Conservation (phyloP, 2,797 vertebrate species). For the Prunella strophiata region DNA sequence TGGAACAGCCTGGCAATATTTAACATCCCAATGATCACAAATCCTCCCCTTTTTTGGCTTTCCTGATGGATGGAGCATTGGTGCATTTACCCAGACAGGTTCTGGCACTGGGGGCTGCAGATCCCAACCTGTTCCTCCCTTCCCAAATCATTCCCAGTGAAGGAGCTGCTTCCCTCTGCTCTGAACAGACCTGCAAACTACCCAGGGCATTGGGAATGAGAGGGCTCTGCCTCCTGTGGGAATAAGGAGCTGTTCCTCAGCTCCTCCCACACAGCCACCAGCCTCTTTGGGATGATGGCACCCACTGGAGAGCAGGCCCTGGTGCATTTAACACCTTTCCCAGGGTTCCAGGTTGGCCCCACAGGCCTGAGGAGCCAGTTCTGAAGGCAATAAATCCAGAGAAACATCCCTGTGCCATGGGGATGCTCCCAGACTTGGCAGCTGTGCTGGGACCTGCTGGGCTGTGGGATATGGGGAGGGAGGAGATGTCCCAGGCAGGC, state of each 20-base stretch:
- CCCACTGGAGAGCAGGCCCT: neutral
- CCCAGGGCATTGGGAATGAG: rapidly evolving
- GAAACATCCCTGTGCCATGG: neutral
- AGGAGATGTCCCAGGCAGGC: neutral
- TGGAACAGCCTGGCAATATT: neutral
- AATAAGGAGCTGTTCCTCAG: rapidly evolving
- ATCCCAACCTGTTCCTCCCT: neutral
- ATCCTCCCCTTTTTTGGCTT: neutral
- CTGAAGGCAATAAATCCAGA: neutral
- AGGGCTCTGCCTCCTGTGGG: neutral
- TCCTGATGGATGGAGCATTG: rapidly evolving
- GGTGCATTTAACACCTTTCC: neutral
- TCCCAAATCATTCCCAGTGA: neutral
- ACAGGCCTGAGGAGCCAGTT: neutral
- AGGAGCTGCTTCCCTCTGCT: neutral
- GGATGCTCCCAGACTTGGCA: neutral
- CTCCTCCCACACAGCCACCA: neutral
- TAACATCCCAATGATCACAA: neutral
- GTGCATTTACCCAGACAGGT: neutral
- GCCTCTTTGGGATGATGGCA: neutral
- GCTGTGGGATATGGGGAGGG: rapidly evolving
- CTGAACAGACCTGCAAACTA: neutral
- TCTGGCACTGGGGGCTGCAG: neutral
- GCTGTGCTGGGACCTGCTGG: neutral
- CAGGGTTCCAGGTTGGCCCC: neutral